Base-by-base conservation (phyloP, 1,140 invertebrate species). In the Apolygus lucorum region DNA sequence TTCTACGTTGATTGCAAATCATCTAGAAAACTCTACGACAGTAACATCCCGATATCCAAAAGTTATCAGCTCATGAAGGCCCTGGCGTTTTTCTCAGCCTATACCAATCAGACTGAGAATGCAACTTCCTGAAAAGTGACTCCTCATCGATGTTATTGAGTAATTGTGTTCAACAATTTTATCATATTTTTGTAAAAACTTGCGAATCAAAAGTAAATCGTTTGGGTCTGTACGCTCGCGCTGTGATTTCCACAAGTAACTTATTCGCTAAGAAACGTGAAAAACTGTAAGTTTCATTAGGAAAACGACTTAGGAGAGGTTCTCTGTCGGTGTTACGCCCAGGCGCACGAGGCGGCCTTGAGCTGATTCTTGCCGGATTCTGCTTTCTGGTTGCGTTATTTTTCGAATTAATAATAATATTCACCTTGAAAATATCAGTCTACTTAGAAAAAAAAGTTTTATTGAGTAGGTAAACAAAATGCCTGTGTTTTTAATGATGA, bases 21-120 rank as follows among this genome's bases (percentile, higher is more conserved):
- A 29, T 91, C 90, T 0, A 86, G 84, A 72, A 84, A 83, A 65
- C 80, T 92, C 34, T 93, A 93, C 77, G 90, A 93, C 74, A 92
- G 90, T 2, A 94, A 94, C 75, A 91, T 93, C 59, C 91, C 91
- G 0, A 88, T 94, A 59, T 93, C 91, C 34, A 92, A 93, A 78
- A 93, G 91, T 78, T 94, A 93, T 78, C 91, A 93, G 76, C 81
- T 93, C 2, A 93, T 94, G 88, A 93, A 93, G 78, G 90, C 90
- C 0, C 79, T 93, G 0, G 91, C 90, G 0, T 92, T 92, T 79
- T 93, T 93, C 79, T 90, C 88, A 0, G 86, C 88, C 1, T 92
- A 91, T 74, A 89, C 89, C 75, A 89, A 88, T 69, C 78, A 81
- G 28, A 72, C 69, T n/a, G 67, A 27, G 2, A 72, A 71, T 34